These are phyloP conservation scores for Limnephilus rhombicus DNA, from an alignment of 2,888 invertebrate genomes.

Conservation along the genomic window DNA sequence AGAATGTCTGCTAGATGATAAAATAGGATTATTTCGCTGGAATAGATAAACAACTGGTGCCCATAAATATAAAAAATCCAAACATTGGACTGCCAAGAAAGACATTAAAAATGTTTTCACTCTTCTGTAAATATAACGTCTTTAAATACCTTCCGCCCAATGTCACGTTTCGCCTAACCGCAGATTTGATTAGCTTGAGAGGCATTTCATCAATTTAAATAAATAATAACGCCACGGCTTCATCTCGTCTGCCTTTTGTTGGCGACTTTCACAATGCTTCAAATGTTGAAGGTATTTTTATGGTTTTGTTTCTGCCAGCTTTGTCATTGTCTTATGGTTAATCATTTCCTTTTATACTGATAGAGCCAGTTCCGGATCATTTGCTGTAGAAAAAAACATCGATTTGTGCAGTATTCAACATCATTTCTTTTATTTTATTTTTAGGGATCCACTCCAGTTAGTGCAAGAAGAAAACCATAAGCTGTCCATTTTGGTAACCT, in stretches of 20 bases:
- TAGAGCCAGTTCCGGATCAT: not conserved
- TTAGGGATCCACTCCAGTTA: not conserved
- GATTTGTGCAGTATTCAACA: not conserved
- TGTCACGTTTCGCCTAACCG: constrained; percentile 5
- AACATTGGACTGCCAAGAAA: not conserved
- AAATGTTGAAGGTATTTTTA: not conserved
- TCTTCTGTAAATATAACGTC: not conserved
- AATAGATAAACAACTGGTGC: no score
- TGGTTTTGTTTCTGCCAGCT: not conserved
- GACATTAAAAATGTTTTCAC: not conserved
- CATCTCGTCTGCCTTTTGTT: not conserved
- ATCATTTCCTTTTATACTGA: not conserved
- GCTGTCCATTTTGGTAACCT: not conserved
- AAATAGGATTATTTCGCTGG: no score
- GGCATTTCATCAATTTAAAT: constrained; percentile 13
- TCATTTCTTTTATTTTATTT: not conserved
- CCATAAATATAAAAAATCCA: no score
- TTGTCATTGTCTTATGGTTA: not conserved
- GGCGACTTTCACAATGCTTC: not conserved
- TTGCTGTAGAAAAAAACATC: not conserved
- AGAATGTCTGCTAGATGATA: no score
- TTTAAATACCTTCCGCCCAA: not conserved
- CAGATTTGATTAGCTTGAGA: not conserved
- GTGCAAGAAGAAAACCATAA: not conserved
- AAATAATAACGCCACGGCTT: not conserved